Base-by-base conservation (phyloP, 2,888 invertebrate species). In the Drosophila barbarae region DNA sequence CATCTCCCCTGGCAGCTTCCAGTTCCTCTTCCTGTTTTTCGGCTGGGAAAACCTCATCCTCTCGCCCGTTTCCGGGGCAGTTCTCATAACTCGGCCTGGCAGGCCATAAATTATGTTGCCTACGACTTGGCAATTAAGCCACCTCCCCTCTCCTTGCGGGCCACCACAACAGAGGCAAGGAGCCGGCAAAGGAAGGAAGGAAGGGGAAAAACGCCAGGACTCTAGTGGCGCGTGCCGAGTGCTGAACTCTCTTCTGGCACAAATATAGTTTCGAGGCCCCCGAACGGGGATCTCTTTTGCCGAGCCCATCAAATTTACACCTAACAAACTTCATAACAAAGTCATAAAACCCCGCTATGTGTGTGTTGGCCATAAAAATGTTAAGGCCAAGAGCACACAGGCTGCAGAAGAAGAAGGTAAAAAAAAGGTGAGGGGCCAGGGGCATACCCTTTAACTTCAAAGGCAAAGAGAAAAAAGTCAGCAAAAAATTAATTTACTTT, bases 251-350 rank as follows among this genome's bases (percentile, higher is more conserved):
- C 41, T 41, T 26, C 41, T 41, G 30, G 28, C 56, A 30, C 21
- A 56, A 61, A 64, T 44, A 63, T 63, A 63, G 63, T 63, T 61
- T 47, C 26, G 32, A 47, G 42, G 35, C 59, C 28, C 28, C 59
- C 30, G 21, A 59, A 46, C 38, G 52, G 35, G 35, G 30, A 35
- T 36, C 38, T 54, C 58, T 47, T 69, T 57, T 56, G 71, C 47
- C 61, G 70, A 38, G 73, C 69, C 63, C 84, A 79, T 79, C 84
- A 84, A 82, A 79, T 79, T 79, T 84, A 82, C 79, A 79, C 84
- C 79, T 84, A 77, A 76, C 79, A 82, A 79, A 84, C 79, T 79
- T 84, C 79, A 79, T 79, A 79, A 79, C 79, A 79, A 74, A 79
- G 84, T 79, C 79, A 79, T 79, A 79, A 79, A 79, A 76, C 56